Percentiles rank a stretch among this genome's conserved stretches.
Conservation (phyloP, 2,888 invertebrate genomes). For the Nomada fucata region DNA sequence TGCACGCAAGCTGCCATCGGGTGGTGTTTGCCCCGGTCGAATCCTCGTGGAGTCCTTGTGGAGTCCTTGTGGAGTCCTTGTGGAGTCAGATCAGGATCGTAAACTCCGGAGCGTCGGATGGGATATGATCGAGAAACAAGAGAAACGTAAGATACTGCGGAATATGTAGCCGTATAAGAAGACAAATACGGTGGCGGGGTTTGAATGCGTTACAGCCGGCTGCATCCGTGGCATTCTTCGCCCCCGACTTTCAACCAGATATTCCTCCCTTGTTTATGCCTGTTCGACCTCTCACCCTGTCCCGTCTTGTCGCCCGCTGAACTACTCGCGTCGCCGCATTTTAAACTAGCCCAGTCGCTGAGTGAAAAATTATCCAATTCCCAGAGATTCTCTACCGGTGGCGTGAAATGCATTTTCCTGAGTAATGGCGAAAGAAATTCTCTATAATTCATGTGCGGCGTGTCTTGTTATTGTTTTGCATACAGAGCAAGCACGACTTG, state of each 20-base stretch:
- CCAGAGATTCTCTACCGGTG: slow-evolving; percentile 34
- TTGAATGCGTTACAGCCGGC: slow-evolving; percentile 68
- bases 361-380: slow-evolving; percentile 72
- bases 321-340: slow-evolving; percentile 8
- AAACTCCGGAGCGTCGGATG: too few species aligned
- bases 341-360: slow-evolving; percentile 31
- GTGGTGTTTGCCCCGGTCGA: too few species aligned
- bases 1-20: too few species aligned
- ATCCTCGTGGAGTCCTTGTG: too few species aligned
- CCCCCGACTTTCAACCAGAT: slow-evolving; percentile 46
- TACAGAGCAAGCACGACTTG: slow-evolving; percentile 1
- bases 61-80: too few species aligned
- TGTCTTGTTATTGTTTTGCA: slow-evolving; percentile 27
- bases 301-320: slow-evolving; percentile 7
- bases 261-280: slow-evolving; percentile 53
- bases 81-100: too few species aligned
- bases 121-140: slow-evolving; percentile 20
- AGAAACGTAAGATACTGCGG: slow-evolving; percentile 52
- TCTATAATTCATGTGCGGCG: slow-evolving; percentile 28
- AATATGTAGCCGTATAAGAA: slow-evolving; percentile 57
- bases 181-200: slow-evolving; percentile 69
- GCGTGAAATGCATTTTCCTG: slow-evolving; percentile 18
- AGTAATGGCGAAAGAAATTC: slow-evolving; percentile 31
- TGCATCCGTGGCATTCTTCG: slow-evolving; percentile 57
- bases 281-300: slow-evolving; percentile 41